Evolutionary conservation across 2,113 vertebrate genomes (phyloP).

Genomic region (Amphiprion percula): DNA sequence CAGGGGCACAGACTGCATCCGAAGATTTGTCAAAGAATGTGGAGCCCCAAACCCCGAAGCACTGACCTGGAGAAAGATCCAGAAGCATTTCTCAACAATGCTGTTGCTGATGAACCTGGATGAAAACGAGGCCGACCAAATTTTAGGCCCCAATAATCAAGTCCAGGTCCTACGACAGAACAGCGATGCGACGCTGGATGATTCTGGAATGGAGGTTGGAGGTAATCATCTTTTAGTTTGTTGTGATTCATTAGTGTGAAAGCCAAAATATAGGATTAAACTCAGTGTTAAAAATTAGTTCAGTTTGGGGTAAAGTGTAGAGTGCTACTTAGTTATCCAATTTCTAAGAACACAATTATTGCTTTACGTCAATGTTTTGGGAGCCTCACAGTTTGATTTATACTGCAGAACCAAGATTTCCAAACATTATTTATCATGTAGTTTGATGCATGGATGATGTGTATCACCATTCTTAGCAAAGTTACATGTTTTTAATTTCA

Average conservation of each 20-base stretch:
- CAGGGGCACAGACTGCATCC: constrained; percentile 31
- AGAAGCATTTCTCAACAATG: constrained; percentile 50
- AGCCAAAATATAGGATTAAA: too few species aligned
- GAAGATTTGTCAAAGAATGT: constrained; percentile 35
- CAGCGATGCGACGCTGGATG: background rate
- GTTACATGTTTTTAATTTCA: too few species aligned
- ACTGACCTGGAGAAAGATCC: constrained; percentile 35
- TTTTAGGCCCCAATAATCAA: constrained; percentile 49
- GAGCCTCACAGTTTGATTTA: too few species aligned
- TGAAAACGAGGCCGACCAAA: constrained; percentile 51
- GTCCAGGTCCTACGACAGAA: constrained; percentile 23
- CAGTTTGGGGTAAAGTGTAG: too few species aligned
- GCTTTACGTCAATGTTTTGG: too few species aligned
- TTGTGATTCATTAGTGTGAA: background rate
- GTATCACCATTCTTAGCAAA: too few species aligned
- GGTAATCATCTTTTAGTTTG: constrained; percentile 33
- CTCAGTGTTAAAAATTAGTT: too few species aligned
- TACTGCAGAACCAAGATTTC: too few species aligned
- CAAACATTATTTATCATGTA: too few species aligned
- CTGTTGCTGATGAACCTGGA: constrained; percentile 65
- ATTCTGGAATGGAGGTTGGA: constrained; percentile 4
- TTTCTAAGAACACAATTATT: too few species aligned
- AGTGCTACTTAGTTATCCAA: too few species aligned
- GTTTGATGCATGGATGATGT: too few species aligned
- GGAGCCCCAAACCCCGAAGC: constrained; percentile 43